These are phyloP conservation scores for Onychorhynchus coronatus DNA, from an alignment of 2,113 vertebrate genomes.

Conservation along the genomic window DNA sequence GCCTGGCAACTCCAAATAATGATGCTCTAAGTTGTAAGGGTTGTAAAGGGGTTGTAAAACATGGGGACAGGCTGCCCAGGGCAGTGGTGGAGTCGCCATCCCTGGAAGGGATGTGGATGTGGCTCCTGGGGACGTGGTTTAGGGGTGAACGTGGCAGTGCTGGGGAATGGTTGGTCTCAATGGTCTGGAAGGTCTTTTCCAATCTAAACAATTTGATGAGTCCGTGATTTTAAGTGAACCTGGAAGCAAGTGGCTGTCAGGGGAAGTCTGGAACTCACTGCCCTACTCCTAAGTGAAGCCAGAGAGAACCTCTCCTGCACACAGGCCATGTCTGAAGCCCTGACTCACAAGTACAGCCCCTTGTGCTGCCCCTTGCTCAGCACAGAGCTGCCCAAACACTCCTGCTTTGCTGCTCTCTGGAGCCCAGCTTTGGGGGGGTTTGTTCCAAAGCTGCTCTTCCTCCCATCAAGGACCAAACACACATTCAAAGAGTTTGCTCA, in stretches of 20 bases:
- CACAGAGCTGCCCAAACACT: neutral
- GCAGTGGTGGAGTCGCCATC: neutral
- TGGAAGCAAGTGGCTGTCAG: neutral
- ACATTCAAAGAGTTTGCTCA: neutral
- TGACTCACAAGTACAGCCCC: neutral
- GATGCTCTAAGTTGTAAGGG: neutral
- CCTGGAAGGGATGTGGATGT: neutral
- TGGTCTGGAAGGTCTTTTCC: neutral
- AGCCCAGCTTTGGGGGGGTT: accelerated
- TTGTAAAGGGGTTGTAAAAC: neutral
- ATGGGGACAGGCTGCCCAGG: neutral
- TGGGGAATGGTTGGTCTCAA: neutral
- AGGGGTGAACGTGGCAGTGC: neutral
- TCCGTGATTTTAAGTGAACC: neutral
- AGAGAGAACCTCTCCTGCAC: neutral
- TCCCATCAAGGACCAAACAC: too few relatives aligned
- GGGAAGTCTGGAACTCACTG: neutral
- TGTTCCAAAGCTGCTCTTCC: neutral
- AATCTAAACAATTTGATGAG: neutral
- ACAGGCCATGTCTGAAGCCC: neutral
- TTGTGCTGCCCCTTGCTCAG: neutral
- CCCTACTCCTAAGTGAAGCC: neutral
- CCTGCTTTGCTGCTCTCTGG: neutral
- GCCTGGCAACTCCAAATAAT: neutral
- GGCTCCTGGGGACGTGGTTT: neutral